Evolutionary conservation across 2,113 vertebrate species (phyloP).

Genomic region (Amphiprion ocellaris): DNA sequence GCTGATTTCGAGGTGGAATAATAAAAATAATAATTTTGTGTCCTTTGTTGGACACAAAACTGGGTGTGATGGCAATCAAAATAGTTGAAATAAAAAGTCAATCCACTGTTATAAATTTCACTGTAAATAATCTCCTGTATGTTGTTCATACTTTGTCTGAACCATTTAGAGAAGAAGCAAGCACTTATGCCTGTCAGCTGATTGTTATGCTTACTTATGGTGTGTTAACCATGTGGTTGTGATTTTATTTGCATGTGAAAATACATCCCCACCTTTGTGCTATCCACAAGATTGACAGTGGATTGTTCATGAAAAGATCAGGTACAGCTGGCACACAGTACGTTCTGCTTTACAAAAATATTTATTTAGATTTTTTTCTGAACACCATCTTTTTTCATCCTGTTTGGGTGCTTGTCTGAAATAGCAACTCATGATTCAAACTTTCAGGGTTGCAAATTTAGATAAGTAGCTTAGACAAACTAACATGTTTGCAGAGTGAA

Average conservation of each 20-base stretch:
- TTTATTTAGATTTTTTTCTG: slow-evolving; percentile 39
- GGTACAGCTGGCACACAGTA: slow-evolving; percentile 17
- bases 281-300: slow-evolving; percentile 31
- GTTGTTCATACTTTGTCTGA: slow-evolving; percentile 54
- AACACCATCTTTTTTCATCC: slow-evolving; percentile 29
- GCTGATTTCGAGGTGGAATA: slow-evolving; percentile 41
- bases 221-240: slow-evolving; percentile 58
- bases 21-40: neutral
- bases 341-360: slow-evolving; percentile 34
- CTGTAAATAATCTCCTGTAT: slow-evolving; percentile 34
- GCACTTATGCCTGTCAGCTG: slow-evolving; percentile 3
- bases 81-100: slow-evolving; percentile 20
- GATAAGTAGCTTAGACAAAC: slow-evolving; percentile 31
- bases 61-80: slow-evolving; percentile 16
- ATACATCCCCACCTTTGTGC: slow-evolving; percentile 6
- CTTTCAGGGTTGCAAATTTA: slow-evolving; percentile 29
- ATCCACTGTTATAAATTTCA: slow-evolving; percentile 28
- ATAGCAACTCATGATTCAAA: neutral
- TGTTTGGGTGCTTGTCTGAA: slow-evolving; percentile 27
- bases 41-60: slow-evolving; percentile 33
- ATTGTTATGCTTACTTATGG: slow-evolving; percentile 47
- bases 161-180: slow-evolving; percentile 44
- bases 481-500: slow-evolving; percentile 17
- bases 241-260: slow-evolving; percentile 43
- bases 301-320: slow-evolving; percentile 3